Evolutionary conservation across 1,140 invertebrate genomes (phyloP), one percentile per base, ranked within the genome.

Genomic region (Conus ventricosus): DNA sequence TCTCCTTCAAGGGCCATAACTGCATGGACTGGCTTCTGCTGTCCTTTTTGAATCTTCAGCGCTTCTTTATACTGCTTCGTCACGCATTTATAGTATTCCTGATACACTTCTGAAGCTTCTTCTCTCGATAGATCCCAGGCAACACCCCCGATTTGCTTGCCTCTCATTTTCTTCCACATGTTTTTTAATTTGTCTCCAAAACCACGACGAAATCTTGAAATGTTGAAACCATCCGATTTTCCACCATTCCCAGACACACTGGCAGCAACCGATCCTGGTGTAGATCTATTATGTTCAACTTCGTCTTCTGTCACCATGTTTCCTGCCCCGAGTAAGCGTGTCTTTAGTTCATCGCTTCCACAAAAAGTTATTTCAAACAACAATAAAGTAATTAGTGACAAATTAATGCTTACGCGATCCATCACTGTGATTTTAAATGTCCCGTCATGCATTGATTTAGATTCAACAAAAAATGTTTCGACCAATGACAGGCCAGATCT

Each of bases 21-120:
- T 13, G 90, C 88, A 54, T 87, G 89, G 13, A 90, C 87, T 5
- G 87, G 60, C 78, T 90, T 85, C 7, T 67, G 60, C 11, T 87
- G 76, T 20, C 88, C 85, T 20, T 76, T 88, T 20, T 87, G 63
- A 0, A 63, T 15, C 5, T 15, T 10, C 71, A 7, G 4, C 15
- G 71, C 85, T 57, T 76, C 75, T 78, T 88, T 80, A 10, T 85
- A 87, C 7, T 60, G 25, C n/a, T 90, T 75, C 23, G 39, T 84
- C n/a, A 91, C 57, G 80, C 90, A 90, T 25, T 88, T 54, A 57
- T 91, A 89, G 71, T 92, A 91, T 25, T 88, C 54, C 7, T 90
- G 57, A 83, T 88, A 90, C 25, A 89, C 53, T 71, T 85, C 63
- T n/a, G 87, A 67, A 20, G 85, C 84, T 80, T 92, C 88, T 60